Evolutionary conservation across 1,140 invertebrate species (phyloP).

Genomic region (Drosophila watanabei): DNA sequence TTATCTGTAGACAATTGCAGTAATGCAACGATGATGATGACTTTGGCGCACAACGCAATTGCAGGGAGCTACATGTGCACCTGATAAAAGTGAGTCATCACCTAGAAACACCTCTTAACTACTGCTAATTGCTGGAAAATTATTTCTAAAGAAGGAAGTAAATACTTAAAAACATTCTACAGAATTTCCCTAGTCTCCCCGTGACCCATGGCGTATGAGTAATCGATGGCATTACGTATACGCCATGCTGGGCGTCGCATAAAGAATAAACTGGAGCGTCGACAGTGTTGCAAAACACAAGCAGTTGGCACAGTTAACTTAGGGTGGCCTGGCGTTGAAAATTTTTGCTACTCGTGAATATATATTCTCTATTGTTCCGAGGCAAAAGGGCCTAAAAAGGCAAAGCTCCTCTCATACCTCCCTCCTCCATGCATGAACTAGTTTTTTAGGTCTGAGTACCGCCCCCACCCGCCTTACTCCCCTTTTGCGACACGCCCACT

Average conservation of each 20-base stretch:
- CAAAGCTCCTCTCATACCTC: background rate
- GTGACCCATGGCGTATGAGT: slow-evolving; percentile 34
- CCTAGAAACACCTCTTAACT: background rate
- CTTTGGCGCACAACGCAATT: slow-evolving; percentile 29
- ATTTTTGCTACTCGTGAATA: slow-evolving; percentile 19
- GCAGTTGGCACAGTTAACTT: slow-evolving; percentile 34
- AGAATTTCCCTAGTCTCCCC: background rate
- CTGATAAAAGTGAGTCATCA: slow-evolving; percentile 6
- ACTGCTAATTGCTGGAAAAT: background rate
- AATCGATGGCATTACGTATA: slow-evolving; percentile 41
- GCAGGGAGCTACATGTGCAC: background rate
- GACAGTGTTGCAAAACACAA: slow-evolving; percentile 28
- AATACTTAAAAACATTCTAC: background rate
- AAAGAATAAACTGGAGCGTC: slow-evolving; percentile 16
- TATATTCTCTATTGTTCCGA: slow-evolving; percentile 40
- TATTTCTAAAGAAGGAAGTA: background rate
- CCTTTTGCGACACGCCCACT: slow-evolving; percentile 46
- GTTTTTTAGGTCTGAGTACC: slow-evolving; percentile 60
- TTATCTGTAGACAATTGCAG: slow-evolving; percentile 22
- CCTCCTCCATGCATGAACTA: slow-evolving; percentile 58
- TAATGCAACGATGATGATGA: slow-evolving; percentile 13
- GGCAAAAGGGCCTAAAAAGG: slow-evolving; percentile 24
- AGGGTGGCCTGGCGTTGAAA: slow-evolving; percentile 7
- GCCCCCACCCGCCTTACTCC: background rate
- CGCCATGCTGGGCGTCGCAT: background rate